phyloP scores from a whole-genome alignment of 2,888 invertebrate genomes.

The Polyommatus icarus region DNA sequence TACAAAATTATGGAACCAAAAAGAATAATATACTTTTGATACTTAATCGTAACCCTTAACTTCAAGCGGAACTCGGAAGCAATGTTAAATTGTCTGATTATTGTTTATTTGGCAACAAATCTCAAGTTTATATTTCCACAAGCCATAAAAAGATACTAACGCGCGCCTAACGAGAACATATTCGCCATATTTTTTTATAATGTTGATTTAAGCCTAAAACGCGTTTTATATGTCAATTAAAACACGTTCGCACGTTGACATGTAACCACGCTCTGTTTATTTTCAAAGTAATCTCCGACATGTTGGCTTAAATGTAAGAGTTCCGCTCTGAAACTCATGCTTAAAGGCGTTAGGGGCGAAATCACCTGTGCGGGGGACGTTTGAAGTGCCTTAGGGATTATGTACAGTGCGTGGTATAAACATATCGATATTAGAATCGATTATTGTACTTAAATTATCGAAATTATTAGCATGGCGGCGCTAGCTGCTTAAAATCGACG shows the following conservation, averaged over 20 bases:
- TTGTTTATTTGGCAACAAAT: not conserved
- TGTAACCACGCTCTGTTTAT: conserved; percentile 32
- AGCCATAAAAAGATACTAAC: conserved; percentile 9
- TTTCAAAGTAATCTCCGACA: conserved; percentile 33
- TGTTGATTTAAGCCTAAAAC: conserved; percentile 26
- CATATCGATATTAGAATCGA: not conserved
- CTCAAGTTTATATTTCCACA: not conserved
- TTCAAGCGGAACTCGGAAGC: not conserved
- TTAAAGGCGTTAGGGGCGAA: conserved; percentile 47
- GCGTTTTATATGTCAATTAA: conserved; percentile 32
- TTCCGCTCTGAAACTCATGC: conserved; percentile 39
- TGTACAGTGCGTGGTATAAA: not conserved
- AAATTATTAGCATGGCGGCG: no score
- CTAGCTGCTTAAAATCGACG: no score
- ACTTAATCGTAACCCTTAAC: no score
- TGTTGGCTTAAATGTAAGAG: conserved; percentile 37
- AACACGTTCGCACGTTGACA: conserved; percentile 31
- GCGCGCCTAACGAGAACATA: conserved; percentile 16
- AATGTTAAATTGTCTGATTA: not conserved
- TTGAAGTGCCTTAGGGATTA: conserved; percentile 48
- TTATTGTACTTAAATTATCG: not conserved
- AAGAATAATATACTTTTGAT: no score
- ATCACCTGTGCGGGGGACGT: conserved; percentile 54
- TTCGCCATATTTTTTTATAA: conserved; percentile 18
- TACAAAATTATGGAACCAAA: no score